Evolutionary conservation across 2,888 invertebrate genomes (phyloP).

Genomic region (Netelia virgata): DNA sequence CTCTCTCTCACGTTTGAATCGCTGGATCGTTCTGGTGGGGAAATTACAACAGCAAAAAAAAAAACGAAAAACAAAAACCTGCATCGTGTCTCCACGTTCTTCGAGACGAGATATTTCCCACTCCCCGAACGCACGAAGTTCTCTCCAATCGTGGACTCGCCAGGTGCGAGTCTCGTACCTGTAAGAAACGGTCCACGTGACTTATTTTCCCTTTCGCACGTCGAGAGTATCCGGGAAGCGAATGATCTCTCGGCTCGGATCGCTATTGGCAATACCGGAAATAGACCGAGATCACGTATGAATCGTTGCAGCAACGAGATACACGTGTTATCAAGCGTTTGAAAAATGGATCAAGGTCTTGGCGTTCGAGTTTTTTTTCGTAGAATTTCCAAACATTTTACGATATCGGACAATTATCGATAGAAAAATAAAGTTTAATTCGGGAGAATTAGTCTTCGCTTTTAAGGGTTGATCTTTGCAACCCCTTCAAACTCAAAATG

Average conservation of each 20-base stretch:
- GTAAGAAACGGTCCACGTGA: background rate
- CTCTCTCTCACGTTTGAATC: no score
- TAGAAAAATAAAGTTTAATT: no score
- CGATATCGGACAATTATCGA: no score
- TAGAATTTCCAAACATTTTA: background rate
- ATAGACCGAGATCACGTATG: background rate
- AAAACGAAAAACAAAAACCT: background rate
- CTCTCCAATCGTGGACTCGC: background rate
- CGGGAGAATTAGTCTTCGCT: no score
- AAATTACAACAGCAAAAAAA: background rate
- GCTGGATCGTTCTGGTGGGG: background rate
- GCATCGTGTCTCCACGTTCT: background rate
- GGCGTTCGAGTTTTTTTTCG: background rate
- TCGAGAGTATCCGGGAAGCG: background rate
- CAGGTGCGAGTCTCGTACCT: background rate
- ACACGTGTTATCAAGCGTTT: background rate
- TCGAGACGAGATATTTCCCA: constrained; percentile 1
- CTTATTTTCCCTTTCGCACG: constrained; percentile 15
- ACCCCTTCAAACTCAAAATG: no score
- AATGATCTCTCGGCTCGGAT: background rate
- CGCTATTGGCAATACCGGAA: background rate
- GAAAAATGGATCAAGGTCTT: background rate
- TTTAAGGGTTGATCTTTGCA: no score
- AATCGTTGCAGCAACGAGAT: background rate
- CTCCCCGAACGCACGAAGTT: background rate